A percentile compares a stretch with the other conserved stretches of the same genome.
phyloP scores from a whole-genome alignment of 2,888 invertebrate species.

The Leucoptera coffeella region DNA sequence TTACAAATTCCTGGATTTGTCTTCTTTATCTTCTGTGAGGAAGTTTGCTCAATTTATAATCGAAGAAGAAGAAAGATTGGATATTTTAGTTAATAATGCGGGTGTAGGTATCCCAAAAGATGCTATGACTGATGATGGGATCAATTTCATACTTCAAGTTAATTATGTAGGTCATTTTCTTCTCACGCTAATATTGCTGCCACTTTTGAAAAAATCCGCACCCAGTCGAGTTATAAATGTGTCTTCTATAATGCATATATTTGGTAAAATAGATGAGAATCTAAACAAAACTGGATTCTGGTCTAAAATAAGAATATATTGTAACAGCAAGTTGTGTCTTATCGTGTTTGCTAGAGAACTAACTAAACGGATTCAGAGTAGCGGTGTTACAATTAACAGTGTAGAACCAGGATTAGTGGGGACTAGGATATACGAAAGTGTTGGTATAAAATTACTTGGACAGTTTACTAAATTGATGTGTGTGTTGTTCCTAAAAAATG shows the following conservation, averaged over 20 bases:
- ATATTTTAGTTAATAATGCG: slow-evolving; percentile 86
- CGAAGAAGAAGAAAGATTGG: slow-evolving; percentile 62
- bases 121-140: slow-evolving; percentile 65
- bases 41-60: slow-evolving; percentile 74
- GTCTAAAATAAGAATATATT: slow-evolving; percentile 46
- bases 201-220: slow-evolving; percentile 65
- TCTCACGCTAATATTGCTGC: slow-evolving; percentile 80
- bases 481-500: slow-evolving; percentile 50
- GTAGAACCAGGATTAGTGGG: slow-evolving; percentile 82
- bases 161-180: slow-evolving; percentile 92
- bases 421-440: slow-evolving; percentile 62
- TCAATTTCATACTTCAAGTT: slow-evolving; percentile 85
- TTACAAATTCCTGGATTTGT: slow-evolving; percentile 67
- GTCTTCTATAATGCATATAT: slow-evolving; percentile 66
- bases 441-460: no score
- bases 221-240: slow-evolving; percentile 73
- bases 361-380: slow-evolving; percentile 54
- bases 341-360: slow-evolving; percentile 69
- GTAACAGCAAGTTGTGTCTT: slow-evolving; percentile 64
- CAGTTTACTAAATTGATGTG: slow-evolving; percentile 46
- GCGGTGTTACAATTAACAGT: slow-evolving; percentile 68
- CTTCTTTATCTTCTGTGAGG: slow-evolving; percentile 68
- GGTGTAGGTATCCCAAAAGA: slow-evolving; percentile 64
- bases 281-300: slow-evolving; percentile 53
- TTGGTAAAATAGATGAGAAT: slow-evolving; percentile 64